A percentile compares a stretch with the other conserved stretches of the same genome.
Evolutionary conservation across 2,888 invertebrate genomes (phyloP).

Genomic region (Brachyptera risi): DNA sequence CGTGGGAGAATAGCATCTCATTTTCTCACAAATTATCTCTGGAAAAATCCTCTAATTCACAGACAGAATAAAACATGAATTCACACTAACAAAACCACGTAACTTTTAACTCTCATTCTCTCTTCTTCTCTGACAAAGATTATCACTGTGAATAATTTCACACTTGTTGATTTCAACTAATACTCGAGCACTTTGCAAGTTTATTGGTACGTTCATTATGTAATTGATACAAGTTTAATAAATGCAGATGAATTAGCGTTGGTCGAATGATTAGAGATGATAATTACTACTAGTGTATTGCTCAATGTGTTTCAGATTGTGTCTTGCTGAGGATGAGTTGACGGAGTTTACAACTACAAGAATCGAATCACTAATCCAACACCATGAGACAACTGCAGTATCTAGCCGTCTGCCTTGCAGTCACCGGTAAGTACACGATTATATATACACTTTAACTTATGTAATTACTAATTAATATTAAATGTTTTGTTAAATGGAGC

Average conservation of each 20-base stretch:
- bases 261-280: not conserved
- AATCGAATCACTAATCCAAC: not conserved
- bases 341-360: no score
- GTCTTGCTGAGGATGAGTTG: constrained; percentile 1
- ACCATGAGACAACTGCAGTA: not conserved
- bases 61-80: no score
- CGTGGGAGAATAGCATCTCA: not conserved
- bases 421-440: not conserved
- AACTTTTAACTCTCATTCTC: no score
- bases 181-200: no score
- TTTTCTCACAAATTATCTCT: not conserved
- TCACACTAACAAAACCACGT: no score
- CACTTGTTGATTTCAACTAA: no score
- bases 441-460: no score
- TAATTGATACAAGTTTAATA: no score
- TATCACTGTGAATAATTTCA: no score
- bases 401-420: not conserved
- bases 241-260: not conserved
- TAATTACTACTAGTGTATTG: not conserved
- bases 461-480: not conserved
- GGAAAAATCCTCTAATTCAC: no score
- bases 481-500: not conserved
- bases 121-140: no score
- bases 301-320: not conserved
- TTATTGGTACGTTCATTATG: no score